Evolutionary conservation across 2,113 vertebrate species (phyloP).

Genomic region (Clarias macrocephalus): DNA sequence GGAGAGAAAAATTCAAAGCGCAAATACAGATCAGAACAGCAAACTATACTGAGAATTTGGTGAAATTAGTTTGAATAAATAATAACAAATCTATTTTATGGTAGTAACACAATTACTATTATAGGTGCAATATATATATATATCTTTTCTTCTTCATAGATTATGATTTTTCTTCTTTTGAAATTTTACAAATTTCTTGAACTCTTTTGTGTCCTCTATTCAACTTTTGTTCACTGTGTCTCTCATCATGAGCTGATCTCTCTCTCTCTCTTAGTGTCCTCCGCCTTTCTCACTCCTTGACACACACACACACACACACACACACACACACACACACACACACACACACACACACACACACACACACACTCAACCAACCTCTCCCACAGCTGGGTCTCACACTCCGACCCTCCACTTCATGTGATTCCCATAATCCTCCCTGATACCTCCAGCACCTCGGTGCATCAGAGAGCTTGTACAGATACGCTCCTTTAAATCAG

Average conservation of each 20-base stretch:
- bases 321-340: neutral
- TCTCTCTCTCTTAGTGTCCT: neutral
- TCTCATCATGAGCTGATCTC: neutral
- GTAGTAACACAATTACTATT: too few relatives aligned
- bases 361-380: neutral
- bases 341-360: too few relatives aligned
- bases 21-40: neutral
- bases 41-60: neutral
- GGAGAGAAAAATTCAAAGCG: too few relatives aligned
- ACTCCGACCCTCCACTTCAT: neutral
- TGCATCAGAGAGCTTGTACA: neutral
- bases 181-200: neutral
- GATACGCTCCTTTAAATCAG: too few relatives aligned
- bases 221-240: constrained; percentile 38
- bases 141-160: too few relatives aligned
- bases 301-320: neutral
- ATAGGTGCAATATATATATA: too few relatives aligned
- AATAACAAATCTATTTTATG: neutral
- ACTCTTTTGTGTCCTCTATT: constrained; percentile 11
- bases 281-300: neutral
- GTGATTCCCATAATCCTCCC: neutral
- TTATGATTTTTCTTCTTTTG: too few relatives aligned
- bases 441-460: neutral
- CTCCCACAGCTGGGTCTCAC: neutral
- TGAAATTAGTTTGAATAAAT: neutral